Evolutionary conservation across 2,113 vertebrate genomes (phyloP), one percentile per base, ranked within the genome.

Genomic region (Platycercus adscitus): DNA sequence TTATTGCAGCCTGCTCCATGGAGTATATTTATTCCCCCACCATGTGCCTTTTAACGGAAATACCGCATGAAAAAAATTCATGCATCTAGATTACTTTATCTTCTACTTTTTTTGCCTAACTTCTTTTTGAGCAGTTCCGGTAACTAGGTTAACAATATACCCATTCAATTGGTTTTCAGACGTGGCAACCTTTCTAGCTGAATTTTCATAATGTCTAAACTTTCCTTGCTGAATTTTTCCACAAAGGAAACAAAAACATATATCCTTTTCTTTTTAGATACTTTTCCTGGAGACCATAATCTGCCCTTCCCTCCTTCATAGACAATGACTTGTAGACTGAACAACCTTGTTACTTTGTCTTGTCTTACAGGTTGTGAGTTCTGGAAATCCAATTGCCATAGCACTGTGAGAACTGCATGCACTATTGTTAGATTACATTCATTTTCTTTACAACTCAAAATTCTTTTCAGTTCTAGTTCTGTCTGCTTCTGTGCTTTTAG

Each of bases 351-450:
- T 63, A 64, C 6, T 53, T 72, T 46, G 10, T 7, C 4, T 71
- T 76, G 83, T 60, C n/a, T 53, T 64, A 43, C 6, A 31, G 3
- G 6, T 44, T 66, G 61, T 35, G 6, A 7, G 10, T 71, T 37
- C 31, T 39, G 68, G 23, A 81, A 72, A 58, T 46, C 17, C 35
- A 55, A 43, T 55, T n/a, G 2, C 9, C 26, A 18, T 11, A 58
- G 14, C 44, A 5, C 41, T 63, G 21, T 10, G 9, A 19, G 14
- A 68, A 49, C 70, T 52, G 8, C 7, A 29, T 8, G 69, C 18
- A 9, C 4, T 10, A 24, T 6, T 73, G 8, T 10, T 56, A 18
- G 78, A 44, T 44, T 56, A 13, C 0, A 0, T 5, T 14, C 4
- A 13, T 23, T 35, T 61, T 64, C 83, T 49, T 61, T 33, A 14